These are phyloP conservation scores for Teinopalpus imperialis DNA, from an alignment of 2,888 invertebrate species.

Conservation along the genomic window DNA sequence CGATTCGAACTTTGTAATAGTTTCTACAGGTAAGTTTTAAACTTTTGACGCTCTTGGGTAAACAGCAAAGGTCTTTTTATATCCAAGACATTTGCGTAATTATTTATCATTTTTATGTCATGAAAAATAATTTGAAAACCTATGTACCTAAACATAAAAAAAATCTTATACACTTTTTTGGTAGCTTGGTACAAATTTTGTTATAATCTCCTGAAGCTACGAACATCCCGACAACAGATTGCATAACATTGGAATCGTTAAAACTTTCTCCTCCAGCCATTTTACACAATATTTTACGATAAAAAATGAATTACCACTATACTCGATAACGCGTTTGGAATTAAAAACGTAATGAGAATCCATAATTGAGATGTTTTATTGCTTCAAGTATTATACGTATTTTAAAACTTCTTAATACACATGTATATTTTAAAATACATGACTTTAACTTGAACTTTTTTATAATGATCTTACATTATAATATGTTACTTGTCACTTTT, in stretches of 20 bases:
- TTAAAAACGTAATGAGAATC: slow-evolving; percentile 20
- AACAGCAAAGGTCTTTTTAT: too few species aligned
- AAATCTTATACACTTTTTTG: slow-evolving; percentile 5
- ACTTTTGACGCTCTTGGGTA: too few species aligned
- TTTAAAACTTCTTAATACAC: slow-evolving; percentile 8
- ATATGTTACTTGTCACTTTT: slow-evolving; percentile 15
- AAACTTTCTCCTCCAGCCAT: slow-evolving; percentile 7
- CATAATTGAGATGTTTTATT: slow-evolving; percentile 17
- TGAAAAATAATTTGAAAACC: too few species aligned
- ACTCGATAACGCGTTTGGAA: slow-evolving; percentile 3
- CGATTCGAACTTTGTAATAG: too few species aligned
- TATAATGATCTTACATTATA: slow-evolving; percentile 15
- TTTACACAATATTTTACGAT: slow-evolving; percentile 1
- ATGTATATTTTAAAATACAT: not conserved
- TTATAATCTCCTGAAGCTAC: slow-evolving; percentile 1
- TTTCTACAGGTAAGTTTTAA: too few species aligned
- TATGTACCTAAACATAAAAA: too few species aligned
- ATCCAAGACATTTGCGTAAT: too few species aligned
- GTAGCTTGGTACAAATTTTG: slow-evolving; percentile 6
- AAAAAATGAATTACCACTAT: slow-evolving; percentile 13
- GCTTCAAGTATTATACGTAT: slow-evolving; percentile 17
- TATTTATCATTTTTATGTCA: too few species aligned
- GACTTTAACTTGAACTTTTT: not conserved
- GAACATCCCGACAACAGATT: slow-evolving; percentile 21
- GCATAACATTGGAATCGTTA: slow-evolving; percentile 15